Conservation (phyloP, 2,888 invertebrate species). For the Eupithecia abbreviata region DNA sequence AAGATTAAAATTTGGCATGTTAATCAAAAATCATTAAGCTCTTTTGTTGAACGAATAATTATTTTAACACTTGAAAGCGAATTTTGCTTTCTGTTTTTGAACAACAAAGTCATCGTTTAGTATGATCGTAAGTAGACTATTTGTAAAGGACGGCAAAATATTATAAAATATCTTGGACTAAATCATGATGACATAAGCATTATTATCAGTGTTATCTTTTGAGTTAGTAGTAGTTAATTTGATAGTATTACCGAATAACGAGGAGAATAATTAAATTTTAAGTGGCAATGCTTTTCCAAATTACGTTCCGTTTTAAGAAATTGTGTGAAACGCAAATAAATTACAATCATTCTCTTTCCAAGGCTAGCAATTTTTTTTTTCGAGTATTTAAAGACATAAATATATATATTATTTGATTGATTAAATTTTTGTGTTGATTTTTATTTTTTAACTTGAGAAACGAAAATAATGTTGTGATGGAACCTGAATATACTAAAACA, state of each 20-base stretch:
- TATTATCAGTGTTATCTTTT: too few species aligned
- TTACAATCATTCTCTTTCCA: too few species aligned
- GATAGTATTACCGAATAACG: not conserved
- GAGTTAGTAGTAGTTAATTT: not conserved
- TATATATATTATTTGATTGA: too few species aligned
- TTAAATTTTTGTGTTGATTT: too few species aligned
- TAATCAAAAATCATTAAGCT: not conserved
- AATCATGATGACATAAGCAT: too few species aligned
- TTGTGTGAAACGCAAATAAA: not conserved
- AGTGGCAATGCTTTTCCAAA: slow-evolving; percentile 5
- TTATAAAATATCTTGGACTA: too few species aligned
- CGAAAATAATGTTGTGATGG: too few species aligned
- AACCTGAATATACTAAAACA: not conserved
- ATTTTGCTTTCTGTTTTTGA: not conserved
- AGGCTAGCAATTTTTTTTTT: too few species aligned
- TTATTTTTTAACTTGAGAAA: not conserved
- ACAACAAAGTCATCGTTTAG: not conserved
- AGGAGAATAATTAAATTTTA: not conserved
- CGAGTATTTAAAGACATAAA: too few species aligned
- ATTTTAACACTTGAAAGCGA: not conserved
- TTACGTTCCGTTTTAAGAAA: slow-evolving; percentile 15
- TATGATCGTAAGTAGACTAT: too few species aligned
- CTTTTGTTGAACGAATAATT: not conserved
- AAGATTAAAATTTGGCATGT: not conserved
- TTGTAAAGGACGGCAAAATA: too few species aligned